Conservation (phyloP, 2,888 invertebrate species). For the Mechanitis mazaeus region DNA sequence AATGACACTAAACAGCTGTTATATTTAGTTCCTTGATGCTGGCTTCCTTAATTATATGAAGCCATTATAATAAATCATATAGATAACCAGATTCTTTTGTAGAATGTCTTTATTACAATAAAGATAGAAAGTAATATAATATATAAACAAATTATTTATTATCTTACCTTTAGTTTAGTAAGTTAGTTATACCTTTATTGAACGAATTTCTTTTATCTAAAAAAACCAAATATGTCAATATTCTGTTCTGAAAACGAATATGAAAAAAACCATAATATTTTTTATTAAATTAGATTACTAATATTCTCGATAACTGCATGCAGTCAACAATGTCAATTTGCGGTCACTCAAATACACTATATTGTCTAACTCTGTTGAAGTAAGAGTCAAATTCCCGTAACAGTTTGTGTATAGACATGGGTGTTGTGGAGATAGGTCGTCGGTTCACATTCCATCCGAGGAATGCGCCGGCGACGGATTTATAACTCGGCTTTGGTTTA, state of each 20-base stretch:
- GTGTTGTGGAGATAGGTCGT: constrained; percentile 24
- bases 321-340: background rate
- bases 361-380: background rate
- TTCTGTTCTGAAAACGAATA: background rate
- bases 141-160: too few relatives aligned
- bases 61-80: too few relatives aligned
- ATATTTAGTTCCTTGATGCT: too few relatives aligned
- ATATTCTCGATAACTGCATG: constrained; percentile 6
- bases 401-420: background rate
- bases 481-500: constrained; percentile 23
- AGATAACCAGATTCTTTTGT: too few relatives aligned
- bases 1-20: too few relatives aligned
- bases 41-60: too few relatives aligned
- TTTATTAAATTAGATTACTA: constrained; percentile 4
- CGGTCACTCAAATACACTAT: background rate
- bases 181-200: too few relatives aligned
- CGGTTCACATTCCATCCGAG: constrained; percentile 31
- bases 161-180: too few relatives aligned
- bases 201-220: too few relatives aligned
- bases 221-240: too few relatives aligned
- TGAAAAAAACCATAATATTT: background rate
- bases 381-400: constrained; percentile 11
- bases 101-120: too few relatives aligned
- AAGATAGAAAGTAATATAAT: too few relatives aligned
- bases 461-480: constrained; percentile 29